phyloP scores from a whole-genome alignment of 2,113 vertebrate genomes.

The Copsychus sechellarum region DNA sequence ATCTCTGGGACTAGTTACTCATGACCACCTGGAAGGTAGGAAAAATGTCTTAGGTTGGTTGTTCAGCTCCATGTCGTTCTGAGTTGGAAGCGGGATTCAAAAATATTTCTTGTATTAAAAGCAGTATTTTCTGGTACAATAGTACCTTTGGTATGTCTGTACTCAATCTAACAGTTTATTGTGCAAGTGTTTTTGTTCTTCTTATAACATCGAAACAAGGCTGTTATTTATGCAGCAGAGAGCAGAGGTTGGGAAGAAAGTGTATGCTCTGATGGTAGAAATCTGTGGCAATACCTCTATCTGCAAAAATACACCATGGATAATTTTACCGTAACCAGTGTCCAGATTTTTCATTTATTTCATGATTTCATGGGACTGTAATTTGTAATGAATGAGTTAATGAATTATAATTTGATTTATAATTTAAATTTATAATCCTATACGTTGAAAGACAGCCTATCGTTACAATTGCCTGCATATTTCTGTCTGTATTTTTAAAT shows the following conservation, averaged over 20 bases:
- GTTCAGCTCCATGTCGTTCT: not conserved
- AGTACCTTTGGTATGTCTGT: not conserved
- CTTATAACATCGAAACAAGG: not conserved
- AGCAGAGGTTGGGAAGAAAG: not conserved
- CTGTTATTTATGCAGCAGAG: not conserved
- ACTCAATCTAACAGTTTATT: not conserved
- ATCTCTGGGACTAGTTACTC: conserved; percentile 93
- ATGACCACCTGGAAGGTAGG: conserved; percentile 96
- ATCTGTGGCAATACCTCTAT: not conserved
- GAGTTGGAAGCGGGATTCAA: not conserved
- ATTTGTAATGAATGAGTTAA: not conserved
- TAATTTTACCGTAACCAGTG: not conserved
- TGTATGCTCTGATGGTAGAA: not conserved
- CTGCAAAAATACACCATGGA: not conserved
- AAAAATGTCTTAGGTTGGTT: conserved; percentile 11
- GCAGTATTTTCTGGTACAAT: not conserved
- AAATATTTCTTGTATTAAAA: not conserved
- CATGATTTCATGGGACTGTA: not conserved
- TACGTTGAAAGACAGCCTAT: not conserved
- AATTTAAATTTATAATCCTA: not conserved
- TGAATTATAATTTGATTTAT: not conserved
- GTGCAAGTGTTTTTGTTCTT: not conserved
- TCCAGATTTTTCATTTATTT: not conserved
- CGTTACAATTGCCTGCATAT: not conserved
- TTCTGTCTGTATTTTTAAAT: not conserved